These are phyloP conservation scores for Synergus laeviventris DNA, from an alignment of 2,888 invertebrate species.

Conservation along the genomic window DNA sequence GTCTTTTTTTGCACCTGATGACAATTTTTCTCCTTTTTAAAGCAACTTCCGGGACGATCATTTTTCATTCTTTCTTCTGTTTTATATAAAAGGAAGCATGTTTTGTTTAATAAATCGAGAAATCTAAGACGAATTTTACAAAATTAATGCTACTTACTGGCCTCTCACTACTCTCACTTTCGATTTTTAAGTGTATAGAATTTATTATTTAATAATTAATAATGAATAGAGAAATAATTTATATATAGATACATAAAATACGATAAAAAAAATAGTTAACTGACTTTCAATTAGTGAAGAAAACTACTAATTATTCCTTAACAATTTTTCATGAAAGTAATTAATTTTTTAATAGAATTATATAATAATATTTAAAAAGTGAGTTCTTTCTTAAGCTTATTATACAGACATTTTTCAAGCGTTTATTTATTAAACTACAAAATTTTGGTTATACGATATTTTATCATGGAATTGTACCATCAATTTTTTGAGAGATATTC, in stretches of 20 bases:
- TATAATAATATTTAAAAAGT: not conserved
- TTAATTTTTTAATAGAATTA: not conserved
- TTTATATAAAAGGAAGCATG: not conserved
- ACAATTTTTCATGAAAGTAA: not conserved
- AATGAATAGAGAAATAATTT: not conserved
- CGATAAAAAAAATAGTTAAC: not conserved
- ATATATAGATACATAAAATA: not conserved
- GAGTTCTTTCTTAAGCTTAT: not conserved
- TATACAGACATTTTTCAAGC: conserved; percentile 17
- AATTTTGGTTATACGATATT: conserved; percentile 15
- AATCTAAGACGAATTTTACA: not conserved
- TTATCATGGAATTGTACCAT: conserved; percentile 8
- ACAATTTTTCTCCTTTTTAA: not conserved
- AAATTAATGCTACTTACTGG: not conserved
- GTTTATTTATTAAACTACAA: not conserved
- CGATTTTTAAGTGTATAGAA: not conserved
- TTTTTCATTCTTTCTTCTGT: not conserved
- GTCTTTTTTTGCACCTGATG: not conserved
- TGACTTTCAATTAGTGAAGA: not conserved
- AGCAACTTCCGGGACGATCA: not conserved
- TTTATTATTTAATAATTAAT: not conserved
- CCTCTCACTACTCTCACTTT: conserved; percentile 7
- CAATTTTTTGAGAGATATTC: not conserved
- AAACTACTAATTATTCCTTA: not conserved
- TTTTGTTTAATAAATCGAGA: not conserved